phyloP scores from a whole-genome alignment of 2,113 vertebrate species.

The Cynopterus brachyotis region DNA sequence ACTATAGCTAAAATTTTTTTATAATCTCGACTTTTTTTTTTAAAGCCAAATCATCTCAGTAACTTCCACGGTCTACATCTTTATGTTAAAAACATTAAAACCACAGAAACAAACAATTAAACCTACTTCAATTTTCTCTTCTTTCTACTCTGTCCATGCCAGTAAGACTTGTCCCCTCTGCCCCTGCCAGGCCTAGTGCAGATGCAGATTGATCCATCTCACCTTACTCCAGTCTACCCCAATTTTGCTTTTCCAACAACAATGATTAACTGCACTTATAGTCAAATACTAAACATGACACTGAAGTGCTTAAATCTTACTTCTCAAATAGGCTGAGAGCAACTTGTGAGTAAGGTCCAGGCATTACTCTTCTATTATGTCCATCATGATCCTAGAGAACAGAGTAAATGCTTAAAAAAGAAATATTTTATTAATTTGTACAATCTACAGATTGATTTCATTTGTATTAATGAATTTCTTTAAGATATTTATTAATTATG shows the following conservation, averaged over 20 bases:
- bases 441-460: background rate
- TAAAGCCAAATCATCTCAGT: background rate
- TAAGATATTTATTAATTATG: background rate
- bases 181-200: background rate
- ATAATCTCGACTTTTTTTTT: background rate
- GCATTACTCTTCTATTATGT: background rate
- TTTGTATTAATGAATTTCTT: background rate
- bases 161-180: background rate
- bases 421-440: background rate
- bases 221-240: background rate
- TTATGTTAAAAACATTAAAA: background rate
- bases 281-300: background rate
- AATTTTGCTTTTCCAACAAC: background rate
- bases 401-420: background rate
- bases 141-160: background rate
- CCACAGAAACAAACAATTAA: background rate
- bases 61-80: background rate
- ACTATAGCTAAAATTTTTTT: background rate
- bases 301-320: background rate
- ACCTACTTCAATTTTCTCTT: background rate
- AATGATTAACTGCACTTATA: background rate
- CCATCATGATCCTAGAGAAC: background rate
- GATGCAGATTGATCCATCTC: background rate
- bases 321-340: background rate
- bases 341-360: background rate